Percentiles rank a stretch among this genome's conserved stretches.
Conservation (phyloP, 2,797 vertebrate genomes). For the Sebastiscus albofasciatus region DNA sequence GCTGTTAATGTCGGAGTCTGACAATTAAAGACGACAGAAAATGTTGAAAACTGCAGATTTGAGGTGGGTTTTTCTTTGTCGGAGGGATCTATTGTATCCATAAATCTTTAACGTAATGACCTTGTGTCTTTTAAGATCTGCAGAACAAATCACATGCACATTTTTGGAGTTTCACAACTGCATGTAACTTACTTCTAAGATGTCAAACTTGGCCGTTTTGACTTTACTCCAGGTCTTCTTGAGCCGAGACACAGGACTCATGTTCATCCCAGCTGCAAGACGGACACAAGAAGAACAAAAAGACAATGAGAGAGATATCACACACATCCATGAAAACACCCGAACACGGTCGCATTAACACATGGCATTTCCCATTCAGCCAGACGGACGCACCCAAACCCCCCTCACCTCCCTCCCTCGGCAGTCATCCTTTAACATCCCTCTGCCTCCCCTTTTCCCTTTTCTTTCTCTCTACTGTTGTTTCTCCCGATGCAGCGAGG, state of each 20-base stretch:
- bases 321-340: constrained; percentile 43
- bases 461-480: constrained; percentile 10
- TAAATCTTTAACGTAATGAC: neutral
- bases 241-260: constrained; percentile 94
- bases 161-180: neutral
- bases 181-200: constrained; percentile 87
- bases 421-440: constrained; percentile 1
- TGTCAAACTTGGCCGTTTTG: constrained; percentile 94
- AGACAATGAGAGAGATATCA: constrained; percentile 32
- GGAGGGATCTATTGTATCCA: neutral
- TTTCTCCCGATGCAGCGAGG: constrained; percentile 55
- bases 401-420: constrained; percentile 8
- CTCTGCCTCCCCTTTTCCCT: neutral
- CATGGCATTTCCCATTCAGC: constrained; percentile 42
- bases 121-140: neutral
- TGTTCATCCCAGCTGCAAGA: constrained; percentile 94
- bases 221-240: constrained; percentile 98
- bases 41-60: neutral
- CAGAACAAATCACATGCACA: neutral
- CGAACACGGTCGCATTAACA: constrained; percentile 45
- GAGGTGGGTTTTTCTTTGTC: neutral
- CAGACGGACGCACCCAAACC: constrained; percentile 29
- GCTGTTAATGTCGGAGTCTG: neutral
- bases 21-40: neutral
- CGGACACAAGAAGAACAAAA: neutral